A percentile compares a stretch with the other conserved stretches of the same genome.
Evolutionary conservation across 1,140 invertebrate species (phyloP).

Genomic region (Hermetia illucens): DNA sequence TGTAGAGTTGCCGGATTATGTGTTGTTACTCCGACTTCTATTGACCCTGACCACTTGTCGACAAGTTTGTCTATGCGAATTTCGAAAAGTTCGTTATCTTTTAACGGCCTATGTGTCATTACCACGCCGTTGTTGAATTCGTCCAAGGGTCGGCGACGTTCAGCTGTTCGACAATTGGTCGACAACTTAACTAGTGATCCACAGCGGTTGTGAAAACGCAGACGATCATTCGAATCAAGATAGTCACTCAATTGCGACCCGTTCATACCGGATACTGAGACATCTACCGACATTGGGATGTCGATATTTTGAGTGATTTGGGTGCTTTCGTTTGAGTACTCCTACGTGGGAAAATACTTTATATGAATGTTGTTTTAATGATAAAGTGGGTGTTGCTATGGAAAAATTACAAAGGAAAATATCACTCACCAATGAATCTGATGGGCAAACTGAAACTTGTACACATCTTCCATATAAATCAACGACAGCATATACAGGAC

Average conservation of each 20-base stretch:
- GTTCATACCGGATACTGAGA: constrained; percentile 9
- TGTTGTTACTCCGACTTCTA: constrained; percentile 88
- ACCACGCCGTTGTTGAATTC: constrained; percentile 92
- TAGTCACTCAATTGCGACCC: constrained; percentile 10
- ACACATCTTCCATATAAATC: constrained; percentile 89
- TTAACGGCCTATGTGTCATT: constrained; percentile 75
- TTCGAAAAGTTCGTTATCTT: constrained; percentile 85
- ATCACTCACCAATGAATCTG: constrained; percentile 8
- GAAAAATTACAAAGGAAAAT: not conserved
- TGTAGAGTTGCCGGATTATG: constrained; percentile 80
- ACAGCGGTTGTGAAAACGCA: constrained; percentile 78
- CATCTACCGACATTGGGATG: constrained; percentile 25
- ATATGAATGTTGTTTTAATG: not conserved
- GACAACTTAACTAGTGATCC: constrained; percentile 81
- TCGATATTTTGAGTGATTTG: constrained; percentile 27
- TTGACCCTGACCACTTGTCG: constrained; percentile 86
- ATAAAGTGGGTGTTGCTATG: not conserved
- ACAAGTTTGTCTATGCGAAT: constrained; percentile 82
- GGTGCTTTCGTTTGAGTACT: not conserved
- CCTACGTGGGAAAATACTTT: not conserved
- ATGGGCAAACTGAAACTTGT: constrained; percentile 56
- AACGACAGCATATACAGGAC: constrained; percentile 67
- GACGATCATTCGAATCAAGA: constrained; percentile 41
- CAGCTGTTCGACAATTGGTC: constrained; percentile 66
- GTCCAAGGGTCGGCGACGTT: constrained; percentile 72